Evolutionary conservation across 2,888 invertebrate species (phyloP), one percentile per base, ranked within the genome.

Genomic region (Drosophila quinaria): DNA sequence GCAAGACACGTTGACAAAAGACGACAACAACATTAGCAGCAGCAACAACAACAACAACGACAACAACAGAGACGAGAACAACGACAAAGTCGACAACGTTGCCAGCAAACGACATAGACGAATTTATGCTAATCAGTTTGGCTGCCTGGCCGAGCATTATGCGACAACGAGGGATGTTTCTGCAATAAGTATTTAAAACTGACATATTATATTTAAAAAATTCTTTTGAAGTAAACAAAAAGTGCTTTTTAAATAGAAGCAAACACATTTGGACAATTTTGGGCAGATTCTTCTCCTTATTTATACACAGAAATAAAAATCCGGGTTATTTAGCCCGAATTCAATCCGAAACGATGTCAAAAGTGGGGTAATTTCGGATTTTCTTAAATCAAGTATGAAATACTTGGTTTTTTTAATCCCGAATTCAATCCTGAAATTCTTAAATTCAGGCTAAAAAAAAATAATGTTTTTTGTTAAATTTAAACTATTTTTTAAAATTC

Each of bases 1-100:
- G 84, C 84, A 71, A 87, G 84, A 84, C 84, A 84, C 87, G 84
- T 84, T 89, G 89, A 84, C 89, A 89, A 89, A 87, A 87, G 87
- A 78, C 81, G 84, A 63, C 75, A 50, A 81, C 81, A 35, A 39
- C 58, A 49, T 11, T 56, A 35, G 19, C 35, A 37, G 10, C 41
- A 37, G 42, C 59, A 71, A 68, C 66, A 41, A 2, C 22, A 22
- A 33, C 56, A 50, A 25, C 17, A n/a, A n/a, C n/a, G n/a, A 46
- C 22, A 22, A 79, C 64, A 72, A 41, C 58, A 46, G 15, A 58
- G 19, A 37, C 51, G 29, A 19, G 29, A 22, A 46, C 52, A 42
- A 60, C 46, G 39, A 58, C 60, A 25, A 59, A 49, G 74, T 25
- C 42, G 39, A 69, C 70, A 80, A 81, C 70, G 70, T 78, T 84